Conservation (phyloP, 1,140 invertebrate species). For the Drosophila ananassae region DNA sequence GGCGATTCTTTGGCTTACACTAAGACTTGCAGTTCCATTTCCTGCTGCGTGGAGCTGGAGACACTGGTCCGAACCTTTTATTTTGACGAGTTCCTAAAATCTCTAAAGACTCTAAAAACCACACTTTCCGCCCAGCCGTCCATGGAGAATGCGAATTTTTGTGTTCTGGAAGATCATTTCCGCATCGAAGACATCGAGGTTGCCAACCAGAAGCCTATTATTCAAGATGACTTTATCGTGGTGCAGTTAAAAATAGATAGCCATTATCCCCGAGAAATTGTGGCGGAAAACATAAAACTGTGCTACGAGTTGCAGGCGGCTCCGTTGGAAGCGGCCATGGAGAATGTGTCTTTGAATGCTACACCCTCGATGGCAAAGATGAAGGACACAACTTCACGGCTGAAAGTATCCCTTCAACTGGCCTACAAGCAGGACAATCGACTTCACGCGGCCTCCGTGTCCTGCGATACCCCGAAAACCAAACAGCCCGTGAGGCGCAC, state of each 20-base stretch:
- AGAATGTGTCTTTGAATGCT: conserved; percentile 32
- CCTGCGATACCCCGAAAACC: conserved; percentile 86
- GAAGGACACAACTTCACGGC: conserved; percentile 48
- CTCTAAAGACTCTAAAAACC: conserved; percentile 86
- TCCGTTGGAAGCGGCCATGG: conserved; percentile 40
- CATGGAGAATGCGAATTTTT: conserved; percentile 75
- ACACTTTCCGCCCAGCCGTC: conserved; percentile 84
- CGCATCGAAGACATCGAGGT: conserved; percentile 68
- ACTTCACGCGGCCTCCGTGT: conserved; percentile 88
- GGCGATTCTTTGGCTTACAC: conserved; percentile 89
- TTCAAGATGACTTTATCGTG: conserved; percentile 86
- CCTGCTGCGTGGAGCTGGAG: conserved; percentile 89
- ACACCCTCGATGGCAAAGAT: neutral
- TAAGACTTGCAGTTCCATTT: conserved; percentile 91
- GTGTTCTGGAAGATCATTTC: conserved; percentile 82
- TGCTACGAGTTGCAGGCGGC: conserved; percentile 85
- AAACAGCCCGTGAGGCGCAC: conserved; percentile 82
- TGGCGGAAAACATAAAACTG: conserved; percentile 85
- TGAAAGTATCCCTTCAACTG: conserved; percentile 86
- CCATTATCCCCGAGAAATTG: conserved; percentile 86
- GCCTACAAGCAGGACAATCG: conserved; percentile 93
- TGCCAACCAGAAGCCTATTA: conserved; percentile 68
- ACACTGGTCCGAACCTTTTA: conserved; percentile 90
- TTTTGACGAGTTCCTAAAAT: conserved; percentile 90
- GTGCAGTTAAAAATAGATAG: conserved; percentile 86